Base-by-base conservation (phyloP, 1,140 invertebrate genomes). In the Drosophila pruinosa region DNA sequence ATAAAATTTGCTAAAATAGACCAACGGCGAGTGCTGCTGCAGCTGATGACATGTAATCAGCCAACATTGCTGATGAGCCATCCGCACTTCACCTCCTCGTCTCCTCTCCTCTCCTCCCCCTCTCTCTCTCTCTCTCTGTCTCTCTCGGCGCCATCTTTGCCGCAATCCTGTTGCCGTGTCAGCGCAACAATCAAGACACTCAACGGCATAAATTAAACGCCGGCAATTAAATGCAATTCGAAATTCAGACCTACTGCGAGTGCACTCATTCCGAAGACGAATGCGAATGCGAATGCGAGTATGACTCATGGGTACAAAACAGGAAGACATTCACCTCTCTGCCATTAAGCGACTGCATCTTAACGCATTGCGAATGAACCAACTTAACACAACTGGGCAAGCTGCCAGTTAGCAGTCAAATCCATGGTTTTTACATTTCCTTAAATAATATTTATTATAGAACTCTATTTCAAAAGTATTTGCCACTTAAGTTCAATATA, bases 1-100 rank as follows among this genome's bases (percentile, higher is more conserved):
- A 71, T 72, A 52, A 72, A 72, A 72, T 64, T 67, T 59, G 63
- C 69, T 59, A 58, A 67, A 72, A 59, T 72, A 58, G 69, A 50
- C 43, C 61, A 70, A 63, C 56, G 34, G 39, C 50, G 52, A 52
- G 38, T 45, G 47, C 22, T 26, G 62, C 62, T 58, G 67, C 59
- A 72, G 54, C 69, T 72, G 69, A 72, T 59, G 69, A 67, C 69
- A 72, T 72, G 63, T 68, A 72, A 72, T 72, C 69, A 72, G 57
- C 26, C 22, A 22, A 6, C 43, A 45, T 8, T 22, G 54, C 54
- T 61, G 57, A 53, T 50, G 54, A 50, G 63, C 28, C 24, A 28
- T 5, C 12, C 50, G 7, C 19, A 3, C 8, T 31, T 1, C 56
- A 12, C 4, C 5, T 2, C 4, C 31, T 1, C 56, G 4, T 14